Conservation (phyloP, 2,797 vertebrate genomes). For the Lithobates sylvaticus region DNA sequence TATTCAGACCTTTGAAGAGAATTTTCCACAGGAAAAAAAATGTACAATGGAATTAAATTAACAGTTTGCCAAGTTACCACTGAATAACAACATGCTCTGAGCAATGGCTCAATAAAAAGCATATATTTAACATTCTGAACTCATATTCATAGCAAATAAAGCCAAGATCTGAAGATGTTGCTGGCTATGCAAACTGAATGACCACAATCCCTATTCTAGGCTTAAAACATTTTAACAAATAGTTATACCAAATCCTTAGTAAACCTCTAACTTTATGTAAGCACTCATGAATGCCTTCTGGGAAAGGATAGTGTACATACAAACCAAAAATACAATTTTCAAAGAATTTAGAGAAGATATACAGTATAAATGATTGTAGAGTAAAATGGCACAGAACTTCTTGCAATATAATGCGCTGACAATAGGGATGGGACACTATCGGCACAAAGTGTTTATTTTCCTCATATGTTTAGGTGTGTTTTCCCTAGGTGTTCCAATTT, state of each 20-base stretch:
- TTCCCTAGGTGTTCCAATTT: too few relatives aligned
- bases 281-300: neutral
- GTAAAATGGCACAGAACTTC: too few relatives aligned
- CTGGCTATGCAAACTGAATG: slow-evolving; percentile 4
- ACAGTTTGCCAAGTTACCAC: slow-evolving; percentile 20
- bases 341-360: too few relatives aligned
- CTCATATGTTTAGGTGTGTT: too few relatives aligned
- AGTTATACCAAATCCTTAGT: neutral
- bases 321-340: neutral
- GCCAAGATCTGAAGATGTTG: slow-evolving; percentile 3
- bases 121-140: slow-evolving; percentile 36
- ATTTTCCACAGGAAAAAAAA: slow-evolving; percentile 4
- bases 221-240: neutral
- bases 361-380: too few relatives aligned
- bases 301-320: neutral
- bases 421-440: too few relatives aligned
- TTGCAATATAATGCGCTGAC: too few relatives aligned
- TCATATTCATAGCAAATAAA: slow-evolving; percentile 13
- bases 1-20: slow-evolving; percentile 19
- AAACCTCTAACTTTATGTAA: neutral
- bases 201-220: neutral
- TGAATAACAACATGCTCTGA: slow-evolving; percentile 35
- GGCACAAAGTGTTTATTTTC: too few relatives aligned
- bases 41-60: slow-evolving; percentile 31
- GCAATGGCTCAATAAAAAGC: slow-evolving; percentile 29